These are phyloP conservation scores for Nicator chloris DNA, from an alignment of 2,113 vertebrate species.

Conservation along the genomic window DNA sequence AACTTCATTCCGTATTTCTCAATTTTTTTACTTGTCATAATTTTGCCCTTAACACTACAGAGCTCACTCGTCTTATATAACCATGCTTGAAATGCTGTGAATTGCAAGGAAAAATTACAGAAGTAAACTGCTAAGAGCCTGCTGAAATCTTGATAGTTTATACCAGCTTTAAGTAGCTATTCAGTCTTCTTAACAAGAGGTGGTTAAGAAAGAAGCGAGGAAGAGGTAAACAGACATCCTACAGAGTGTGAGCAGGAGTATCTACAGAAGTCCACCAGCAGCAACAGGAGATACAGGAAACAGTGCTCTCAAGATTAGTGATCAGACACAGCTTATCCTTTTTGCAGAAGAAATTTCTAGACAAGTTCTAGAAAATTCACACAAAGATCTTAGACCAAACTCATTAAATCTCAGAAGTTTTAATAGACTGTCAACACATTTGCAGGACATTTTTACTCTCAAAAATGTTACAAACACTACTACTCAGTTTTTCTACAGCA, in stretches of 20 bases:
- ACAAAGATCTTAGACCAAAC: background rate
- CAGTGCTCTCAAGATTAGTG: background rate
- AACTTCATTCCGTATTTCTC: background rate
- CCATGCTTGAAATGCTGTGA: background rate
- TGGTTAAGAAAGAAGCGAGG: background rate
- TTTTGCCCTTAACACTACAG: background rate
- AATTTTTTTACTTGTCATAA: background rate
- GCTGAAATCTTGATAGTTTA: background rate
- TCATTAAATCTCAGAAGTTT: background rate
- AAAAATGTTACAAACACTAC: background rate
- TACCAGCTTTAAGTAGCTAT: background rate
- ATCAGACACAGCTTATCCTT: background rate
- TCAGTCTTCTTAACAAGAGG: background rate
- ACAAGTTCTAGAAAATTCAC: background rate
- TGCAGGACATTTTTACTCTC: background rate
- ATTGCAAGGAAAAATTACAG: background rate
- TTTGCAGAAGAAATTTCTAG: background rate
- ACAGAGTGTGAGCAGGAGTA: background rate
- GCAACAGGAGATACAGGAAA: background rate
- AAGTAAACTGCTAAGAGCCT: background rate
- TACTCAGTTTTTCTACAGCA: background rate
- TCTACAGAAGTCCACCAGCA: background rate
- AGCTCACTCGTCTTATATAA: background rate
- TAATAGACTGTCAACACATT: background rate
- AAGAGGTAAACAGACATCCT: background rate